Evolutionary conservation across 2,113 vertebrate genomes (phyloP).

Genomic region (Semnornis frantzii): DNA sequence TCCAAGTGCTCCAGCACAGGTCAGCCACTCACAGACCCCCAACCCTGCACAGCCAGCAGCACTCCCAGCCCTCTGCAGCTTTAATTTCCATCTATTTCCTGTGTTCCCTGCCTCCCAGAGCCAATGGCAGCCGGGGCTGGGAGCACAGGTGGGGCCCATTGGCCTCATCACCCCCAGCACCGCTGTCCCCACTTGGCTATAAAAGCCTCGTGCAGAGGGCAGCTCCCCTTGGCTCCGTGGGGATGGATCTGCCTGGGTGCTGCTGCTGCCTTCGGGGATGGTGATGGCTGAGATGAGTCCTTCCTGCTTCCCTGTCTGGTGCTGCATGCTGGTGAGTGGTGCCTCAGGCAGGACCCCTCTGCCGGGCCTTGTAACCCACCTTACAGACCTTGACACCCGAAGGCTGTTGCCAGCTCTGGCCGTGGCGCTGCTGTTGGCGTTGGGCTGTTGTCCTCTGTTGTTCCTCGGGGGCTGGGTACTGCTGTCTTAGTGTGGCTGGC

Average conservation of each 20-base stretch:
- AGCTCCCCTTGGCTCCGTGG: accelerated
- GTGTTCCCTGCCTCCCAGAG: background rate
- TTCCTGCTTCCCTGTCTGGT: background rate
- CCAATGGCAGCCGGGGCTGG: background rate
- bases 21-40: background rate
- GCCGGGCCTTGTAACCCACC: accelerated
- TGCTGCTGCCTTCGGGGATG: background rate
- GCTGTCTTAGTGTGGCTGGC: accelerated
- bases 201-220: accelerated
- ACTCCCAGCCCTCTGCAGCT: background rate
- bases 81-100: background rate
- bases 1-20: background rate
- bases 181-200: background rate
- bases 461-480: accelerated
- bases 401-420: accelerated
- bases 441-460: background rate
- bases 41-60: background rate
- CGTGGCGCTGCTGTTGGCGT: background rate
- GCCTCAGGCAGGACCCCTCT: accelerated
- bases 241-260: accelerated
- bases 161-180: background rate
- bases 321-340: background rate
- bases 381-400: accelerated
- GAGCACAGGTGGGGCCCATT: background rate
- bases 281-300: accelerated